These are phyloP conservation scores for Mylabris phalerata DNA, from an alignment of 1,140 invertebrate species.

Conservation along the genomic window DNA sequence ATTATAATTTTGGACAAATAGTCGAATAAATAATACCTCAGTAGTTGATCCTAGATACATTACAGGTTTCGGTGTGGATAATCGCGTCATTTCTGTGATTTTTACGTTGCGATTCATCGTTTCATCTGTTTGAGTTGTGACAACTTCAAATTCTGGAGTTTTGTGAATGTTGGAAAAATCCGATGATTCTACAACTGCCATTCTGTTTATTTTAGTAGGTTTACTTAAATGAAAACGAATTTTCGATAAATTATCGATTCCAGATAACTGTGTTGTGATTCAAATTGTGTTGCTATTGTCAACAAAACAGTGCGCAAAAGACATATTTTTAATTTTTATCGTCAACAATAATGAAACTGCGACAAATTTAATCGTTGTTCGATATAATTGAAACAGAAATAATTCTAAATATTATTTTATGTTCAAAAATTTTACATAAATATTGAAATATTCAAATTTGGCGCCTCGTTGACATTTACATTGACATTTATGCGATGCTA, in stretches of 20 bases:
- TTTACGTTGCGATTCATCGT: conserved; percentile 5
- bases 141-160: conserved; percentile 10
- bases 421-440: too few relatives aligned
- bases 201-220: background rate
- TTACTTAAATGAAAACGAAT: background rate
- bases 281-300: background rate
- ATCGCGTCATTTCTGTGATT: conserved; percentile 23
- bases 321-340: too few relatives aligned
- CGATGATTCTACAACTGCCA: conserved; percentile 7
- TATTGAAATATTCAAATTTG: too few relatives aligned
- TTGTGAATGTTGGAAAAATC: conserved; percentile 11
- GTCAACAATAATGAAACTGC: too few relatives aligned
- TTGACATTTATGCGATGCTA: too few relatives aligned
- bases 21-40: conserved; percentile 19
- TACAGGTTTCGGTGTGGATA: conserved; percentile 31
- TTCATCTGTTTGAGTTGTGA: conserved; percentile 6
- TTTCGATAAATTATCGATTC: background rate
- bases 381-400: too few relatives aligned
- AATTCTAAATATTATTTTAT: too few relatives aligned
- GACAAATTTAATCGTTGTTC: too few relatives aligned
- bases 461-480: too few relatives aligned
- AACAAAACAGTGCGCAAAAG: background rate
- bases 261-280: background rate
- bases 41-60: conserved; percentile 30
- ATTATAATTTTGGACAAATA: background rate